Conservation (phyloP, 2,888 invertebrate genomes). For the Mycalesis mineus region DNA sequence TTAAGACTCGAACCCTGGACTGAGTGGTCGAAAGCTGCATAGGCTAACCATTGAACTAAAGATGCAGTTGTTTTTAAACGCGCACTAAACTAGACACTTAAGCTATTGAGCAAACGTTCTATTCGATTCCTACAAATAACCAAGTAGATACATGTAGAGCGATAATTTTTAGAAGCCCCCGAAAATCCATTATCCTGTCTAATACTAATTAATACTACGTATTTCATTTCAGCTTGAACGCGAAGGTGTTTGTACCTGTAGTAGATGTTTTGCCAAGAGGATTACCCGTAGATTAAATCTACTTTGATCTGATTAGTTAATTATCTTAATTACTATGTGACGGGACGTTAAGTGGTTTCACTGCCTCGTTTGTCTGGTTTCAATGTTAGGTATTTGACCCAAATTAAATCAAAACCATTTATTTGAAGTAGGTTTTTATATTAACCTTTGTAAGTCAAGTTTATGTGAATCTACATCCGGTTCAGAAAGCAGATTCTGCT, state of each 20-base stretch:
- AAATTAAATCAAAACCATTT: too few species aligned
- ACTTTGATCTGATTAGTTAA: conserved; percentile 20
- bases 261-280: conserved; percentile 15
- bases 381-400: neutral
- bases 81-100: too few species aligned
- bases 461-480: too few species aligned
- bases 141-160: too few species aligned
- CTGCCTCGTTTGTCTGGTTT: neutral
- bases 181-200: neutral
- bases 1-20: too few species aligned
- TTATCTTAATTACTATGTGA: conserved; percentile 21
- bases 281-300: conserved; percentile 16
- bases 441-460: too few species aligned
- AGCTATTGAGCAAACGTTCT: too few species aligned
- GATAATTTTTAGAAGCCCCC: neutral
- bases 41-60: too few species aligned
- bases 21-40: too few species aligned
- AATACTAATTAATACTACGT: conserved; percentile 3
- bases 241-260: neutral
- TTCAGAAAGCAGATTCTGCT: too few species aligned
- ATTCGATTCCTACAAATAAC: neutral
- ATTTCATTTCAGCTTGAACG: conserved; percentile 3
- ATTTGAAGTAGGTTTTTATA: too few species aligned
- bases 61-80: too few species aligned
- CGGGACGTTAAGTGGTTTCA: conserved; percentile 14